These are phyloP conservation scores for Amblyjoppa proteus DNA, from an alignment of 2,888 invertebrate species.

Conservation along the genomic window DNA sequence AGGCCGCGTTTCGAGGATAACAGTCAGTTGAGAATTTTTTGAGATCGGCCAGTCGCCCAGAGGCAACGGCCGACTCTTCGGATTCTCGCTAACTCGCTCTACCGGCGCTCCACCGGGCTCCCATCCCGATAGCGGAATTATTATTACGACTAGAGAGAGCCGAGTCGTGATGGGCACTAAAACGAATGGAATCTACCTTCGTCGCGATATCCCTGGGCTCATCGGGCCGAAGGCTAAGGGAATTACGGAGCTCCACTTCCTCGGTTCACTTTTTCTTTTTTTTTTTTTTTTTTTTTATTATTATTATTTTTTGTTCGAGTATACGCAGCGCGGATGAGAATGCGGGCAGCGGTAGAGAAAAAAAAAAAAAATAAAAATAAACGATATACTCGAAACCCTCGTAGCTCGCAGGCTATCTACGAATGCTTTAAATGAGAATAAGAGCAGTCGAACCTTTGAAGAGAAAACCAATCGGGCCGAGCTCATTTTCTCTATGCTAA, in stretches of 20 bases:
- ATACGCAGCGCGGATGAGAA: background rate
- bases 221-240: conserved; percentile 44
- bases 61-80: conserved; percentile 13
- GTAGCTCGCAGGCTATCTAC: background rate
- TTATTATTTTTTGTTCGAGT: conserved; percentile 2
- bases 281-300: background rate
- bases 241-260: conserved; percentile 34
- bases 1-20: background rate
- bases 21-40: background rate
- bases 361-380: conserved; percentile 10
- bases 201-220: conserved; percentile 51
- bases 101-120: background rate
- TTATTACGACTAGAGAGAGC: conserved; percentile 54
- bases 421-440: conserved; percentile 17
- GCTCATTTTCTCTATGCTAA: conserved; percentile 22
- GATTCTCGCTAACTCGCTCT: conserved; percentile 14
- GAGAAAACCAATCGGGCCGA: background rate
- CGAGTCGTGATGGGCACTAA: conserved; percentile 62
- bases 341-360: conserved; percentile 6
- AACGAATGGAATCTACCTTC: conserved; percentile 64
- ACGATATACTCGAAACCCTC: conserved; percentile 4
- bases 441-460: background rate
- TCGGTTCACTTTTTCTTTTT: conserved; percentile 4
- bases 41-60: background rate
- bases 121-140: conserved; percentile 60